phyloP scores from a whole-genome alignment of 2,797 vertebrate species.

The Brachyrhaphis roseni region DNA sequence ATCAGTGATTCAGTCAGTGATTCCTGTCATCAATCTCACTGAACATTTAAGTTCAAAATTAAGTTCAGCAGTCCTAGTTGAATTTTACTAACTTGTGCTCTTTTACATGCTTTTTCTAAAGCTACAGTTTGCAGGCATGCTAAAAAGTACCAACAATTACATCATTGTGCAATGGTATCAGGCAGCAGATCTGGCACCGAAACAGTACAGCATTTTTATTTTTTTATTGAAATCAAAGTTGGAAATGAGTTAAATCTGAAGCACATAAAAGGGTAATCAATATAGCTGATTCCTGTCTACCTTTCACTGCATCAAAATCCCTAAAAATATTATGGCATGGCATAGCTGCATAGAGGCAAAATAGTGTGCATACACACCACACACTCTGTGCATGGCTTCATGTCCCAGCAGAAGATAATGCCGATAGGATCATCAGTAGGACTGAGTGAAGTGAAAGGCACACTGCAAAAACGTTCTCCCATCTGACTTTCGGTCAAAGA shows the following conservation, averaged over 20 bases:
- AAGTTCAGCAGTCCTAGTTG: too few relatives aligned
- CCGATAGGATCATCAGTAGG: conserved; percentile 25
- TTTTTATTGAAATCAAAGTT: neutral
- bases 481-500: conserved; percentile 35
- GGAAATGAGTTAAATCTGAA: neutral
- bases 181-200: neutral
- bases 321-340: conserved; percentile 12
- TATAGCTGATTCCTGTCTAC: conserved; percentile 1
- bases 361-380: conserved; percentile 6
- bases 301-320: conserved; percentile 13
- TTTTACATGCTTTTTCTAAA: neutral
- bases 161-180: neutral
- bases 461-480: conserved; percentile 12
- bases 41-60: neutral
- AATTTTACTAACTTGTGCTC: neutral
- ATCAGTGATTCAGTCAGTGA: neutral
- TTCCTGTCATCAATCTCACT: neutral
- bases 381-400: too few relatives aligned
- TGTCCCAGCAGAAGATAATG: neutral
- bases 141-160: neutral
- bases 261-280: conserved; percentile 10
- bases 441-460: conserved; percentile 30
- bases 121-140: neutral
- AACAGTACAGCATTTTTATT: neutral
- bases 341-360: conserved; percentile 1